Evolutionary conservation across 1,140 invertebrate species (phyloP).

Genomic region (Drosophila pseudoobscura): DNA sequence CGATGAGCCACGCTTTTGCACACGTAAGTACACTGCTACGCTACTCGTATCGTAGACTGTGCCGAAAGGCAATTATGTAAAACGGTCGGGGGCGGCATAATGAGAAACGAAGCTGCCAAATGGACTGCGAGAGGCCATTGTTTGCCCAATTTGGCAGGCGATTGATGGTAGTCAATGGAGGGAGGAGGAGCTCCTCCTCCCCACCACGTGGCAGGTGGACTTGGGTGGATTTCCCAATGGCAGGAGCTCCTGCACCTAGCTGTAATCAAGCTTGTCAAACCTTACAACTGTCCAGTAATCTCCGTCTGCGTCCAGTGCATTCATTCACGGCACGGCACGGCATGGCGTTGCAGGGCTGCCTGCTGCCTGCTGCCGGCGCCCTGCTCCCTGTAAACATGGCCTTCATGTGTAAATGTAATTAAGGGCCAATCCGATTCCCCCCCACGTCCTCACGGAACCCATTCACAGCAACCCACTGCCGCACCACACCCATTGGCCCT

Average conservation of each 20-base stretch:
- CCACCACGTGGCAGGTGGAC: not conserved
- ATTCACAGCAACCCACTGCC: conserved; percentile 2
- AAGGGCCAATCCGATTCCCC: conserved; percentile 31
- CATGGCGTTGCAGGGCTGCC: not conserved
- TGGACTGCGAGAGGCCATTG: conserved; percentile 25
- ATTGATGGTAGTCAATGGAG: conserved; percentile 13
- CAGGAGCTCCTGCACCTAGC: conserved; percentile 8
- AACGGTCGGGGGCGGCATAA: conserved; percentile 37
- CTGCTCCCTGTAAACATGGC: conserved; percentile 36
- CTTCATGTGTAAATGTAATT: conserved; percentile 77
- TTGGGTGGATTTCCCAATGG: conserved; percentile 6
- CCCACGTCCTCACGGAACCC: not conserved
- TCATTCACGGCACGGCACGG: conserved; percentile 5
- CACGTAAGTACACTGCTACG: conserved; percentile 88
- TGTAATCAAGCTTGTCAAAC: conserved; percentile 55
- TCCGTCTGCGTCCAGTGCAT: conserved; percentile 26
- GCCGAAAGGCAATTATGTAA: conserved; percentile 56
- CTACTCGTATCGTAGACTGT: not conserved
- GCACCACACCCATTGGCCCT: conserved; percentile 35
- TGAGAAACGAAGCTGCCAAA: conserved; percentile 49
- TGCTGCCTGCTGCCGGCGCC: conserved; percentile 9
- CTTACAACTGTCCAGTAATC: conserved; percentile 47
- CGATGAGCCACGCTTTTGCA: conserved; percentile 93
- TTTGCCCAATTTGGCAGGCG: conserved; percentile 44
- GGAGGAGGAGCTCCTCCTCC: not conserved